phyloP scores from a whole-genome alignment of 2,113 vertebrate species.

The Plotosus lineatus region DNA sequence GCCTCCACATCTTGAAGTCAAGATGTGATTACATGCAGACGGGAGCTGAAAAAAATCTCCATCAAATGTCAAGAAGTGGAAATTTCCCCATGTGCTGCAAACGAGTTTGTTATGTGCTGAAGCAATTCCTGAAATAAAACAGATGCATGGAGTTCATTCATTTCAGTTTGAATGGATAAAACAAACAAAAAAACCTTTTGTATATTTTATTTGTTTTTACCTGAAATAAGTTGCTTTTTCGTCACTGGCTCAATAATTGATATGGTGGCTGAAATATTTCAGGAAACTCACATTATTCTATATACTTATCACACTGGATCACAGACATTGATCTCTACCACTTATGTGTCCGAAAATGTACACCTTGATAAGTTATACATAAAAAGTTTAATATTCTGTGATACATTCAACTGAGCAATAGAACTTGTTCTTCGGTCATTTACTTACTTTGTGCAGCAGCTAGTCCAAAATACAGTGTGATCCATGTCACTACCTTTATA shows the following conservation, averaged over 20 bases:
- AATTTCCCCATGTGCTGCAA: constrained; percentile 89
- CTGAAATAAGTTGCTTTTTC: constrained; percentile 29
- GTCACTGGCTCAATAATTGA: background rate
- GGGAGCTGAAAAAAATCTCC: constrained; percentile 79
- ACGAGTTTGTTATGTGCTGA: constrained; percentile 73
- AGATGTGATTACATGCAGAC: constrained; percentile 81
- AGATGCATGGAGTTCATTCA: background rate
- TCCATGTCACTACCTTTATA: constrained; percentile 31
- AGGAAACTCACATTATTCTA: background rate
- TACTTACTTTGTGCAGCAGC: constrained; percentile 48
- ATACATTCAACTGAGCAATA: background rate
- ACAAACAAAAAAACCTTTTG: background rate
- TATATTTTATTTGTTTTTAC: constrained; percentile 27
- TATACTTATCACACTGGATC: background rate
- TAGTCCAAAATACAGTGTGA: constrained; percentile 17
- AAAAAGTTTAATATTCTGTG: background rate
- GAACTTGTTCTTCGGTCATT: background rate
- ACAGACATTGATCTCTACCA: background rate
- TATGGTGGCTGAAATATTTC: background rate
- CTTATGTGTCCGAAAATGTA: too few species aligned
- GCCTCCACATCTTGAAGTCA: constrained; percentile 73
- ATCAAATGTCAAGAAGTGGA: constrained; percentile 88
- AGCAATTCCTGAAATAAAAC: constrained; percentile 43
- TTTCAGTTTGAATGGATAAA: background rate
- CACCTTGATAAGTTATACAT: too few species aligned